Evolutionary conservation across 2,888 invertebrate species (phyloP), one percentile per base, ranked within the genome.

Genomic region (Monochamus alternatus): DNA sequence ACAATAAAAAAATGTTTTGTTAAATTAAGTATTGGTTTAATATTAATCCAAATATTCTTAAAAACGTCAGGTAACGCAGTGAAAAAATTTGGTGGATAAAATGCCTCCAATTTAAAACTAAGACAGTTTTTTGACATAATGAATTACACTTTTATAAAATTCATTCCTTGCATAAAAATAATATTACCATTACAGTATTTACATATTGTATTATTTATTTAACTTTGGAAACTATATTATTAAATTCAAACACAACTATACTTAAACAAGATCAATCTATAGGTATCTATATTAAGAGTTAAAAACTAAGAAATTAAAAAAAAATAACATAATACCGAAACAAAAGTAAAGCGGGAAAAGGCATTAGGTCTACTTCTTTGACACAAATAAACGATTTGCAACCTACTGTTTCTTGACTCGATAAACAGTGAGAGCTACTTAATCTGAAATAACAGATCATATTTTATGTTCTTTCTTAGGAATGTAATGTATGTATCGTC

Each of bases 81-180:
- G n/a, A 81, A 81, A 43, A 32, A 14, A n/a, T 62, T 58, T 30
- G 70, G 51, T 9, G 71, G 12, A 59, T 58, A 8, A 47, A 68
- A 62, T 59, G 68, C 51, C 52, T 64, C 63, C 52, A 72, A 44
- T 75, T 73, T 9, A 30, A 69, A 63, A 73, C 69, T 70, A 43
- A 69, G 59, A 55, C n/a, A 58, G 44, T 22, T 67, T 63, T 14
- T 58, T 55, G 44, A 71, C n/a, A 44, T 51, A 8, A 3, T 32
- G 51, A 52, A 78, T 76, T n/a, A 78, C 30, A 59, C 22, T 59
- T 72, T 76, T 76, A 59, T 81, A 81, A 70, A 79, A 67, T 66
- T 71, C 70, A 47, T 60, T 65, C 52, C 77, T 75, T 52, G 31
- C 55, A 60, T 60, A 62, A 75, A 73, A 9, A 78, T 78, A 60